Evolutionary conservation across 1,140 invertebrate genomes (phyloP).

Genomic region (Hermatobates lingyangjiaoensis): DNA sequence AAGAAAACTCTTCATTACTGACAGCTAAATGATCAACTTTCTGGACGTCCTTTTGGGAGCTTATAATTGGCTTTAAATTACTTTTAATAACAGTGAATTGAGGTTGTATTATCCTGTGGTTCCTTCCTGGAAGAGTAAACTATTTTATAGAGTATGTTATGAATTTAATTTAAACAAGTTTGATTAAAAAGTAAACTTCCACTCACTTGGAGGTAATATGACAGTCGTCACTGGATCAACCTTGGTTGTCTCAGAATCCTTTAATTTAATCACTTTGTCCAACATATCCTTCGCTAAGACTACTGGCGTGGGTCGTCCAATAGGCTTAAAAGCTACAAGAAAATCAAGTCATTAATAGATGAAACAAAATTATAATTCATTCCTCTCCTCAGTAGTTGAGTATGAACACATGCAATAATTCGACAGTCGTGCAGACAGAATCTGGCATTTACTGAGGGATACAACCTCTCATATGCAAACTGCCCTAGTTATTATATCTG

Average conservation of each 20-base stretch:
- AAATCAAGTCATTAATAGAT: neutral
- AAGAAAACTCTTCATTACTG: neutral
- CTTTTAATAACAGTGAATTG: neutral
- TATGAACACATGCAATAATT: too few species aligned
- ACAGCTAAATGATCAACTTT: neutral
- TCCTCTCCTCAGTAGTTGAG: too few species aligned
- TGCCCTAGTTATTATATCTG: too few species aligned
- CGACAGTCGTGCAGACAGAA: too few species aligned
- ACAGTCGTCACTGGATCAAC: neutral
- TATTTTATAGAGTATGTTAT: neutral
- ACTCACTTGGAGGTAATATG: neutral
- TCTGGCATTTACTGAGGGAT: too few species aligned
- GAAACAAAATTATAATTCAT: neutral
- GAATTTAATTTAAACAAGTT: neutral
- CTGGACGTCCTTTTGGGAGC: neutral
- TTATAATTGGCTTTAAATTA: too few species aligned
- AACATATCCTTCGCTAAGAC: conserved; percentile 5
- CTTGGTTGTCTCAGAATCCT: neutral
- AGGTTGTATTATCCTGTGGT: neutral
- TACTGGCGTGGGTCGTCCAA: conserved; percentile 1
- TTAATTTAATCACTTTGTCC: conserved; percentile 6
- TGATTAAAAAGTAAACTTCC: neutral
- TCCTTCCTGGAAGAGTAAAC: neutral
- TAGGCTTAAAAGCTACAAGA: conserved; percentile 5
- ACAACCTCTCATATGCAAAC: too few species aligned